Conservation (phyloP, 2,113 vertebrate genomes). For the Eubucco bourcierii region DNA sequence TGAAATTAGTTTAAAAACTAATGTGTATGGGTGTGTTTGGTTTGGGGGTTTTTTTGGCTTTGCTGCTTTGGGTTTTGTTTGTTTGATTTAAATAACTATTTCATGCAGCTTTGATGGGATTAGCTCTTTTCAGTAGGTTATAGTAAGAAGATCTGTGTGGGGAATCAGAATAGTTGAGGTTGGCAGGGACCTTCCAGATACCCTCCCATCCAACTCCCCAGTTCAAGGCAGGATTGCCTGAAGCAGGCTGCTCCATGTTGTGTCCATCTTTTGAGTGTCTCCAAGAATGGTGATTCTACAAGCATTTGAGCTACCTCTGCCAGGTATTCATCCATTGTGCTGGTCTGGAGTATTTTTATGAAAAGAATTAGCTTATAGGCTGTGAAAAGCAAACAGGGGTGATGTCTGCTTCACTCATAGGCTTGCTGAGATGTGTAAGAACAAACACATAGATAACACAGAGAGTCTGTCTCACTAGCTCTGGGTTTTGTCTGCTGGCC, state of each 20-base stretch:
- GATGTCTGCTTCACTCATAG: no score
- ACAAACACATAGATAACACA: no score
- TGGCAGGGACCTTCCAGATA: neutral
- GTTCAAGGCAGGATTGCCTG: neutral
- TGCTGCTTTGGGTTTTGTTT: no score
- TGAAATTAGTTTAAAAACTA: neutral
- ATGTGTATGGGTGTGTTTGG: neutral
- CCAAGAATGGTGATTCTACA: neutral
- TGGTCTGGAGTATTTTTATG: no score
- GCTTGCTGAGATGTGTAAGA: no score
- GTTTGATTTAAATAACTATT: neutral
- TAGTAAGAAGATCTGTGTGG: neutral
- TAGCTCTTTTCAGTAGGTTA: neutral
- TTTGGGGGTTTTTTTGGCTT: no score
- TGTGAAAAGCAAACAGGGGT: no score
- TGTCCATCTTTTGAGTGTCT: neutral
- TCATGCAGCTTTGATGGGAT: neutral
- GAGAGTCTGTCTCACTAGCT: no score
- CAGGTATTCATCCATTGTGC: no score
- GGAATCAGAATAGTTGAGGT: neutral
- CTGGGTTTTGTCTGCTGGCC: no score
- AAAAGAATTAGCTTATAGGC: no score
- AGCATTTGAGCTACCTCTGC: neutral
- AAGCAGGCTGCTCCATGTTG: accelerated
- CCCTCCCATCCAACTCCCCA: neutral